Evolutionary conservation across 2,113 vertebrate species (phyloP).

Genomic region (Scophthalmus maximus): DNA sequence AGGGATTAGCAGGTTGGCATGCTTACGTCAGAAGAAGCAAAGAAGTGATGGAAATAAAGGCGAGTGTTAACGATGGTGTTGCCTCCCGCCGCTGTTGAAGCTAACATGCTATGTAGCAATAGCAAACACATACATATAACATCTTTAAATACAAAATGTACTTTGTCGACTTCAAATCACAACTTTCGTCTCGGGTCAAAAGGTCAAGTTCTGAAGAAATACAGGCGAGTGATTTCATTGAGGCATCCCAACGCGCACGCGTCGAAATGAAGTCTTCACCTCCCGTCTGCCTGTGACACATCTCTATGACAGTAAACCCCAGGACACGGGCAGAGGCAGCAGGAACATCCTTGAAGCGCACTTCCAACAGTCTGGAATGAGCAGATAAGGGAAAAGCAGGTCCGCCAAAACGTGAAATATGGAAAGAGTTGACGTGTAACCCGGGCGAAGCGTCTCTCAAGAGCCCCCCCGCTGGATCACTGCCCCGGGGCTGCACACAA

Average conservation of each 20-base stretch:
- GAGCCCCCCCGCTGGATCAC: conserved; percentile 46
- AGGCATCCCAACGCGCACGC: conserved; percentile 3
- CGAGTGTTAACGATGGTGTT: no score
- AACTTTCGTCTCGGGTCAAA: no score
- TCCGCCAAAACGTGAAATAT: conserved; percentile 57
- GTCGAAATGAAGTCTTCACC: conserved; percentile 59
- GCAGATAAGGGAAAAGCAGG: conserved; percentile 66
- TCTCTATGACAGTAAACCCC: conserved; percentile 57
- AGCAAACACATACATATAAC: no score
- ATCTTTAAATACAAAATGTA: no score
- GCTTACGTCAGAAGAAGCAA: no score
- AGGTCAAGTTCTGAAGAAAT: no score
- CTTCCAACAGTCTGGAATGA: conserved; percentile 56
- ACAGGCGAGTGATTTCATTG: no score
- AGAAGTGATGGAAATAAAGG: no score
- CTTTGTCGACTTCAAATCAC: no score
- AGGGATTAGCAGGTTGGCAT: no score
- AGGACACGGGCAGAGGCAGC: background rate
- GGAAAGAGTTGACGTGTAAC: conserved; percentile 59
- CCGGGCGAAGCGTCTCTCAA: conserved; percentile 33
- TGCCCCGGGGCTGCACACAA: conserved; percentile 56
- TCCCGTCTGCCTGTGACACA: conserved; percentile 41
- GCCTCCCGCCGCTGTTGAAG: no score
- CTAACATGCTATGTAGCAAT: no score
- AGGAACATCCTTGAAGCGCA: conserved; percentile 47